Base-by-base conservation (phyloP, 2,797 vertebrate species). In the Liparis tanakae region DNA sequence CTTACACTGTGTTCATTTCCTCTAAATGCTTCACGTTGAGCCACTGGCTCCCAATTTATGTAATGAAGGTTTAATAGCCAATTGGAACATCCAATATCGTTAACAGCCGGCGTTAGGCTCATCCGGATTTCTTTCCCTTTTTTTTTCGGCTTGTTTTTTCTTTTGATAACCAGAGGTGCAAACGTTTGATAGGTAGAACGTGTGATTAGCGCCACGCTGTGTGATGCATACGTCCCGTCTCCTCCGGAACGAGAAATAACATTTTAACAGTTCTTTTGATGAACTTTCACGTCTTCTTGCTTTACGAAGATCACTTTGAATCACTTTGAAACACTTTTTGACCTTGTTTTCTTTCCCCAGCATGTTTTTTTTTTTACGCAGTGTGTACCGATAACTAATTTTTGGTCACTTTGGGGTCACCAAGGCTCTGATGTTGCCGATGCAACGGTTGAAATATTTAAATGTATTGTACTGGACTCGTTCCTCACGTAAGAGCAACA, bases 21-120 rank as follows among this genome's bases (percentile, higher is more conserved):
- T 80, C 85, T 87, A 89, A 90, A 91, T 81, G 86, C 85, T 77
- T 90, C 87, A 84, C 83, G 60, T 80, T 80, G 85, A 85, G 90
- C 85, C 88, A 82, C 76, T 64, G 89, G 87, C 85, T 90, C 78
- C 87, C 88, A 88, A 90, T 93, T 91, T 87, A 87, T 86, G 79
- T 93, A 93, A 93, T 92, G 89, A 93, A 91, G 87, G 79, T 91
- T 91, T 92, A 92, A 92, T 91, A 79, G 92, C 88, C 89, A 90
- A 90, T 92, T 91, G 85, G 85, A 89, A 81, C 83, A 85, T 81
- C 79, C 85, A 87, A 87, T 87, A 78, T 90, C 90, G 91, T 92
- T 92, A 93, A 85, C 87, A 84, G 83, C 78, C 65, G 59, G 81
- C 39, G 78, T 85, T 89, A 70, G 81, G 53, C 79, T 88, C 87